phyloP scores from a whole-genome alignment of 2,797 vertebrate species.

The Micropoecilia bifurca region DNA sequence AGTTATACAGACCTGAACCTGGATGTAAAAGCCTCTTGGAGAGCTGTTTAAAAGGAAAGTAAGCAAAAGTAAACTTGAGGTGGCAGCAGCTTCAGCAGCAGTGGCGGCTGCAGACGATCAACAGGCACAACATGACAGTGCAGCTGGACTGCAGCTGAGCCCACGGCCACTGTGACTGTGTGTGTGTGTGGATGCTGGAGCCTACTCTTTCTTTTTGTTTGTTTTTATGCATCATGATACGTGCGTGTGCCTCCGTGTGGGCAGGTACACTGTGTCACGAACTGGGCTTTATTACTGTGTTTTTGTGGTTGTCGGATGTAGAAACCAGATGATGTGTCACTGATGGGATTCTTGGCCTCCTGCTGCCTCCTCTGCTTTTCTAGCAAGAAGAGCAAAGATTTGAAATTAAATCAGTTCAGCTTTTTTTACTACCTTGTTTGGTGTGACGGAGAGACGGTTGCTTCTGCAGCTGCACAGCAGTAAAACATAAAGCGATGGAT shows the following conservation, averaged over 20 bases:
- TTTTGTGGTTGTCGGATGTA: neutral
- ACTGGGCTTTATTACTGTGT: neutral
- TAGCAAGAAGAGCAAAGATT: neutral
- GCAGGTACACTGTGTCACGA: neutral
- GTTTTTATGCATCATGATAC: neutral
- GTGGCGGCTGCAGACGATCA: constrained; percentile 30
- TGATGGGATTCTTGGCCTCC: neutral
- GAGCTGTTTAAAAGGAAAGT: neutral
- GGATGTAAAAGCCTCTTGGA: constrained; percentile 8
- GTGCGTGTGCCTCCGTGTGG: neutral
- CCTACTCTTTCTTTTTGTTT: neutral
- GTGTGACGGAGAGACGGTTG: neutral
- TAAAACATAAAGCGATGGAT: neutral
- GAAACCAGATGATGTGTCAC: neutral
- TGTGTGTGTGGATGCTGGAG: neutral
- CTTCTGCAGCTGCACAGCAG: neutral
- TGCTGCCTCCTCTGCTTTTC: neutral
- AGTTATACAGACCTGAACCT: constrained; percentile 19
- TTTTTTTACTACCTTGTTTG: neutral
- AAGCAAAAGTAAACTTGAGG: constrained; percentile 11
- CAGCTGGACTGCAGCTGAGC: constrained; percentile 34
- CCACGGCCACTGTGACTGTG: neutral
- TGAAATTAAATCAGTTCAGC: neutral
- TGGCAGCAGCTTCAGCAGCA: constrained; percentile 21
- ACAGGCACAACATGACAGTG: constrained; percentile 31